phyloP scores from a whole-genome alignment of 2,888 invertebrate genomes.

The Urechis unicinctus region DNA sequence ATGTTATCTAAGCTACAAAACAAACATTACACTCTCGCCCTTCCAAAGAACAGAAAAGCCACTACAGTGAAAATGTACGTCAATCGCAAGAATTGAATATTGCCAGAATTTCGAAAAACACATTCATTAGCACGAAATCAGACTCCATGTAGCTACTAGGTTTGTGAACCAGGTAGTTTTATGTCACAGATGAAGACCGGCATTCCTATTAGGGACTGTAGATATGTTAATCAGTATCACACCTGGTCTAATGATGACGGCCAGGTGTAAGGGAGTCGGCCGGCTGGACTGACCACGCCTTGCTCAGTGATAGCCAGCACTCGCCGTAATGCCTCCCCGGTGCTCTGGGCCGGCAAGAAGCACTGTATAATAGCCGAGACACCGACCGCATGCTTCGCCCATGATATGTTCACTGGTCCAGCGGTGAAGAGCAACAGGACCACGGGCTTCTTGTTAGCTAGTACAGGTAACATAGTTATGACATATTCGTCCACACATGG shows the following conservation, averaged over 20 bases:
- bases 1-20: not conserved
- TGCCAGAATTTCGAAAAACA: too few species aligned
- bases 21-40: not conserved
- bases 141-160: too few species aligned
- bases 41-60: not conserved
- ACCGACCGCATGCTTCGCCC: not conserved
- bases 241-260: not conserved
- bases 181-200: too few species aligned
- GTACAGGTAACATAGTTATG: too few species aligned
- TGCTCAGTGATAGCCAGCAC: too few species aligned
- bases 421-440: not conserved
- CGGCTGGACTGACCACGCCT: constrained; percentile 6
- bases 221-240: too few species aligned
- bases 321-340: not conserved
- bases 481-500: too few species aligned
- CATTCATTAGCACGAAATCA: too few species aligned
- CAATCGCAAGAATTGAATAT: too few species aligned
- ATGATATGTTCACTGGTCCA: not conserved
- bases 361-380: not conserved
- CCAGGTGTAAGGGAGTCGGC: constrained; percentile 6
- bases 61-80: too few species aligned
- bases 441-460: not conserved
- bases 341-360: not conserved
- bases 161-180: too few species aligned
- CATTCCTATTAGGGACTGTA: too few species aligned